A percentile compares a stretch with the other conserved stretches of the same genome.
These are phyloP conservation scores for Carettochelys insculpta DNA, from an alignment of 2,113 vertebrate genomes.

Conservation along the genomic window DNA sequence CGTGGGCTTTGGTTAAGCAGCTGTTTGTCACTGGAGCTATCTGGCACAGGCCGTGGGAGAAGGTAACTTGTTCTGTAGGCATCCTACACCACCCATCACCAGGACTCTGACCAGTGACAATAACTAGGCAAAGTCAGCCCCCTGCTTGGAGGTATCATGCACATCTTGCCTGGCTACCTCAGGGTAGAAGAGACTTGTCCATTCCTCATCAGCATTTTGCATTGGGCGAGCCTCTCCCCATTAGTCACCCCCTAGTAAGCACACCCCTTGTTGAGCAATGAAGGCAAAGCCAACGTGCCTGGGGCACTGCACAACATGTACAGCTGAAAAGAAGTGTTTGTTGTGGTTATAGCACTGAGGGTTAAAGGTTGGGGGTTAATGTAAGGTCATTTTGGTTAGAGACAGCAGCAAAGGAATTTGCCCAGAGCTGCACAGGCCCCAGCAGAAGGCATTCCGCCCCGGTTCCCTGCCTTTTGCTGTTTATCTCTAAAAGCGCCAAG, in stretches of 20 bases:
- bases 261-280: not conserved
- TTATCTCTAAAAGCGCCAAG: not conserved
- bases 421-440: not conserved
- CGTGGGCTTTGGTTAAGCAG: not conserved
- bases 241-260: not conserved
- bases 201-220: not conserved
- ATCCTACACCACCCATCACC: not conserved
- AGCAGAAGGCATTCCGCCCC: not conserved
- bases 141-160: not conserved
- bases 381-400: accelerated
- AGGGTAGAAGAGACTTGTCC: not conserved
- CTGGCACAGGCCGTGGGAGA: not conserved
- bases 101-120: not conserved
- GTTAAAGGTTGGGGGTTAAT: not conserved
- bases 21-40: not conserved
- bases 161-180: not conserved
- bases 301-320: not conserved
- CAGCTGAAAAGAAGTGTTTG: not conserved
- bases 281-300: not conserved
- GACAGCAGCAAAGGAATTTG: not conserved
- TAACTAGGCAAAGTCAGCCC: not conserved
- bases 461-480: not conserved
- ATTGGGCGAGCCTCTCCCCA: not conserved
- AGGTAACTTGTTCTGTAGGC: not conserved
- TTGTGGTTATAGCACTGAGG: not conserved